phyloP scores from a whole-genome alignment of 2,797 vertebrate genomes.

The Gallinago nigripennis region DNA sequence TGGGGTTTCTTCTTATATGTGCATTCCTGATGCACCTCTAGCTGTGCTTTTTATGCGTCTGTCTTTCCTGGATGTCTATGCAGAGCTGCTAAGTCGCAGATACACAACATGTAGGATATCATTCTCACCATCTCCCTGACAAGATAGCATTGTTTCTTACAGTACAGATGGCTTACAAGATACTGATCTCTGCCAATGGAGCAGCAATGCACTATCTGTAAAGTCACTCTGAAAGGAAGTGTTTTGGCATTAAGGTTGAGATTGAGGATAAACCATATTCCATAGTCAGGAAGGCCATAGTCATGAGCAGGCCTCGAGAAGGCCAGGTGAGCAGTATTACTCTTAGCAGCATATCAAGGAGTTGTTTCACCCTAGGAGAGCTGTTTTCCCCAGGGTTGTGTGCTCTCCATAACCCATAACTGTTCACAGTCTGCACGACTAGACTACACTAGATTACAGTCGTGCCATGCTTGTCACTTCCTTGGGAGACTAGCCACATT shows the following conservation, averaged over 20 bases:
- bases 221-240: not conserved
- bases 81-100: not conserved
- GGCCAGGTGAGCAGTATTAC: not conserved
- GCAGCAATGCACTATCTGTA: not conserved
- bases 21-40: not conserved
- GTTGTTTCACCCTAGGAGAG: not conserved
- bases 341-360: not conserved
- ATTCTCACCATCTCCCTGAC: slow-evolving; percentile 1
- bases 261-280: not conserved
- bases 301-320: not conserved
- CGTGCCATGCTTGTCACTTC: slow-evolving; percentile 49
- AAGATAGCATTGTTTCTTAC: slow-evolving; percentile 46
- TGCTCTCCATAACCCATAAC: not conserved
- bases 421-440: not conserved
- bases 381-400: not conserved
- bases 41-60: not conserved
- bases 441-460: not conserved
- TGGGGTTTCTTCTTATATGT: not conserved
- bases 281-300: not conserved
- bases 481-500: slow-evolving; percentile 42
- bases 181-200: slow-evolving; percentile 21
- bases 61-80: not conserved
- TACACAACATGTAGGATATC: not conserved
- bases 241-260: not conserved
- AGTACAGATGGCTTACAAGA: slow-evolving; percentile 35